Conservation (phyloP, 2,797 vertebrate species). For the Rhadinocentrus ornatus region DNA sequence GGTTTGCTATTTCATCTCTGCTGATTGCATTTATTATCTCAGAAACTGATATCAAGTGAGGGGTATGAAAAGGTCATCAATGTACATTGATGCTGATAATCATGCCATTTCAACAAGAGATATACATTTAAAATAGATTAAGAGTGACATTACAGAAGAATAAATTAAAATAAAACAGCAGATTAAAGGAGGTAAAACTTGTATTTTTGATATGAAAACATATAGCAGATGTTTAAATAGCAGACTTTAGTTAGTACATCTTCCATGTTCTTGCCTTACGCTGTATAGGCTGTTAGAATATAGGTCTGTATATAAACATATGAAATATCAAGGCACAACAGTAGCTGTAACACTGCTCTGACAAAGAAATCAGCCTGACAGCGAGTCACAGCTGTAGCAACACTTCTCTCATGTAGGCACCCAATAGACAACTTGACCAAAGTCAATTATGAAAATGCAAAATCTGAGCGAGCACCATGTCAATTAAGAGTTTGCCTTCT, state of each 20-base stretch:
- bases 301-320: constrained; percentile 60
- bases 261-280: constrained; percentile 32
- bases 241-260: constrained; percentile 50
- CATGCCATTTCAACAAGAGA: constrained; percentile 34
- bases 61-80: constrained; percentile 52
- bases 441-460: constrained; percentile 86
- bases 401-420: constrained; percentile 89
- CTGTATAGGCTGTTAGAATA: constrained; percentile 42
- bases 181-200: constrained; percentile 64
- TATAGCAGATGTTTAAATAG: constrained; percentile 37
- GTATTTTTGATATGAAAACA: constrained; percentile 44
- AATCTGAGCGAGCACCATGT: constrained; percentile 86
- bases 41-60: constrained; percentile 53
- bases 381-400: constrained; percentile 78
- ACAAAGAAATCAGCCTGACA: constrained; percentile 58
- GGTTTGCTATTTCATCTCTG: constrained; percentile 60
- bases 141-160: constrained; percentile 33
- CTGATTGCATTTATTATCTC: constrained; percentile 67
- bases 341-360: constrained; percentile 76
- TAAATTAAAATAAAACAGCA: constrained; percentile 46
- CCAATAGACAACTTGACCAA: constrained; percentile 83
- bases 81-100: constrained; percentile 49
- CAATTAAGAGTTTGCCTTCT: constrained; percentile 53
- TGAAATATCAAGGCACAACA: constrained; percentile 93
- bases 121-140: constrained; percentile 29